Base-by-base conservation (phyloP, 2,888 invertebrate genomes). In the Pedicia rivosa region DNA sequence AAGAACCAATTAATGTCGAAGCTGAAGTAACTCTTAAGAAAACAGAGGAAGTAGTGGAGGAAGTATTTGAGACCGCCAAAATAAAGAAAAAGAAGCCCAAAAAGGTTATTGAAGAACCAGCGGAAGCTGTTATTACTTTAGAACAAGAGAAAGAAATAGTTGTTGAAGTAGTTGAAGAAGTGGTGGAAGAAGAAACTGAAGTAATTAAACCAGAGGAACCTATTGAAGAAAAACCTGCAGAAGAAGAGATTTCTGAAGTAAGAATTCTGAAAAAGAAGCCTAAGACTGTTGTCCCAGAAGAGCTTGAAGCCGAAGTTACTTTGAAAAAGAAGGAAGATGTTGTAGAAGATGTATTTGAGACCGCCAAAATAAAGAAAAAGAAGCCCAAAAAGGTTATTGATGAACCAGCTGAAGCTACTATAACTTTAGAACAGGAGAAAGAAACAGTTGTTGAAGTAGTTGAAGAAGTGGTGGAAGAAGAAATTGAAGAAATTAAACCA, bases 141-240 rank as follows among this genome's bases (percentile, higher is more conserved):
- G 54, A 55, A 36, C 56, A 59, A 30, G 49, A 54, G 38, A 52
- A 55, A 1, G 57, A 59, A 44, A 50, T 51, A 31, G 51, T 50
- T 40, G 42, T 45, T 24, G 48, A 44, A 37, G 47, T 50, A 3
- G 48, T 51, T 41, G 43, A 50, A 41, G 51, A 50, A 40, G 42
- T 45, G 22, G 48, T 44, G 36, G 47, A 50, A 3, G 48, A 51
- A 41, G 43, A 50, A 41, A 42, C 50, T 22, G 36, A 36, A 4
- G 31, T 50, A 3, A 52, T 50, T 37, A 53, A 50, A 40, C 42
- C 50, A 24, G 35, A 35, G 3, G 30, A 30, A 30, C 30, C 30
- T n/a, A n/a, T 17, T 12, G 30, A 16, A 12, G 41, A 2, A 45
- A 22, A 40, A 37, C 27, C 41, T 37, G 15, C 22, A 6, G 32